Base-by-base conservation (phyloP, 1,140 invertebrate genomes). In the Lamellibrachia luymesi region DNA sequence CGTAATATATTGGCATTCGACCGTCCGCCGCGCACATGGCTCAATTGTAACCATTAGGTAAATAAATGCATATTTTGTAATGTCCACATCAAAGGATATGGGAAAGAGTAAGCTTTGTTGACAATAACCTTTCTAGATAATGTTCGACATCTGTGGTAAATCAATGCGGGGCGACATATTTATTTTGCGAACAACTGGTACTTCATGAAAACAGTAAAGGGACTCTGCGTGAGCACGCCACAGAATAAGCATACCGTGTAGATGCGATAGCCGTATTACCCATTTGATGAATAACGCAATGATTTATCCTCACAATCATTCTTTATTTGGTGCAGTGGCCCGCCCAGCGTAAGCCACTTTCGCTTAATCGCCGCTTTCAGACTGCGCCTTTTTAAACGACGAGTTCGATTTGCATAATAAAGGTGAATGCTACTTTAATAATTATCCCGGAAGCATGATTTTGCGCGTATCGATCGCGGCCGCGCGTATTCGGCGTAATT, bases 31-130 rank as follows among this genome's bases (percentile, higher is more conserved):
- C 4, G 13, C 64, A 80, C 64, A 80, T 22, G 25, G 13, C 52
- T 17, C 52, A 6, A 17, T 56, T 17, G 52, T 56, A 56, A 56
- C 17, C 51, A 92, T 27, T 92, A 80, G 50, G 49, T 92, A 92
- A 80, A 50, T n/a, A 92, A 51, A 93, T 92, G 92, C 52, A 92
- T 56, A 25, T 94, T 38, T 91, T 49, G 49, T 2, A 50, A 94
- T 22, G 49, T 50, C 91, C 27, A 93, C 64, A 51, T 38, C 13
- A 52, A 27, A 90, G n/a, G 51, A 8, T 6, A 4, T n/a, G 51
- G 50, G 52, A 90, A 90, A 94, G 93, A 51, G 51, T 49, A 90
- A 64, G 90, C 56, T 38, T 51, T 25, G 91, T 17, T 38, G 22
- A 50, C 89, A 64, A 64, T 92, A 27, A 50, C 51, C 52, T 25